phyloP scores from a whole-genome alignment of 2,113 vertebrate genomes.

The Ondatra zibethicus region DNA sequence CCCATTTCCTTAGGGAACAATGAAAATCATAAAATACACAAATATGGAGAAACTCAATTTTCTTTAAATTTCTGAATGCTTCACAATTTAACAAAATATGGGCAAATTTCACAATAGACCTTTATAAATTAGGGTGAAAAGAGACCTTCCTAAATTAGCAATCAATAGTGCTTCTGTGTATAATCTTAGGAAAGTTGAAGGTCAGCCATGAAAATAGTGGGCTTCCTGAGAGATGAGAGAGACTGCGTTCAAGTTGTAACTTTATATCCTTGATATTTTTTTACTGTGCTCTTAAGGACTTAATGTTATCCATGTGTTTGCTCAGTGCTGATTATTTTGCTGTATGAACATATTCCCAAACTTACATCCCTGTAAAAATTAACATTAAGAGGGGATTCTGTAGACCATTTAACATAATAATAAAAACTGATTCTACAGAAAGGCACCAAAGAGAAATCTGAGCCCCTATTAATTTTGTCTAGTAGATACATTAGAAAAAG shows the following conservation, averaged over 20 bases:
- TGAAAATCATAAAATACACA: constrained; percentile 44
- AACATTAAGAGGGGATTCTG: constrained; percentile 29
- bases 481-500: constrained; percentile 24
- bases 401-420: constrained; percentile 19
- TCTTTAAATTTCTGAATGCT: constrained; percentile 19
- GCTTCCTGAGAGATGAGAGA: constrained; percentile 66
- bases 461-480: constrained; percentile 33
- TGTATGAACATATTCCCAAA: constrained; percentile 43
- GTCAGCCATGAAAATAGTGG: not conserved
- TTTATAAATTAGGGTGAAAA: constrained; percentile 44
- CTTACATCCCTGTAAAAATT: constrained; percentile 43
- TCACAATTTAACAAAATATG: constrained; percentile 45
- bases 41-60: constrained; percentile 3
- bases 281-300: constrained; percentile 68
- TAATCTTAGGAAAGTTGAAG: constrained; percentile 50
- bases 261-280: constrained; percentile 68
- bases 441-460: constrained; percentile 32
- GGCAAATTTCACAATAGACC: constrained; percentile 13
- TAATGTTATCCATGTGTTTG: constrained; percentile 75
- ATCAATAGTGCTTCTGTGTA: constrained; percentile 46
- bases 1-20: constrained; percentile 41
- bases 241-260: constrained; percentile 57
- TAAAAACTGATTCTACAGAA: constrained; percentile 53
- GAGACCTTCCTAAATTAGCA: constrained; percentile 34
- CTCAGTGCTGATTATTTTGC: constrained; percentile 59